These are phyloP conservation scores for Epinephelus coioides DNA, from an alignment of 2,797 vertebrate species.

Conservation along the genomic window DNA sequence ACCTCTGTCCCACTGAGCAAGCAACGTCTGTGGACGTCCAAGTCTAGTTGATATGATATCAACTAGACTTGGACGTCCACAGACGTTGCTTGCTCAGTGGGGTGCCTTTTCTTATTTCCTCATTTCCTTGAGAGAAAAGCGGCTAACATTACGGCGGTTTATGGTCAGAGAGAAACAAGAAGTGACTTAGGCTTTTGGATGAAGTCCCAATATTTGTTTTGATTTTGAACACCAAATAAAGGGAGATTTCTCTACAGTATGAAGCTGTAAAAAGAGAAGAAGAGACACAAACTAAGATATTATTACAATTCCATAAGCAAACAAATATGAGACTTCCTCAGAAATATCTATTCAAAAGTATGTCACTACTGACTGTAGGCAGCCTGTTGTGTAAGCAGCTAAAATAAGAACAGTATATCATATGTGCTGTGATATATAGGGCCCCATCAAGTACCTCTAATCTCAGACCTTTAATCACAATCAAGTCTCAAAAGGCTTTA, in stretches of 20 bases:
- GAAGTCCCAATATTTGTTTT: not conserved
- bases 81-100: too few relatives aligned
- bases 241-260: not conserved
- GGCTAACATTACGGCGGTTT: not conserved
- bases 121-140: not conserved
- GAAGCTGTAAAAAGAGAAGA: not conserved
- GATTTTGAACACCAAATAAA: not conserved
- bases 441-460: not conserved
- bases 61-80: too few relatives aligned
- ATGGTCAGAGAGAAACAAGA: not conserved
- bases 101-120: not conserved
- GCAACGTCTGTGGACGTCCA: too few relatives aligned
- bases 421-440: not conserved
- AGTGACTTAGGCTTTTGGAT: not conserved
- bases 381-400: not conserved
- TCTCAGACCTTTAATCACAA: slow-evolving; percentile 6
- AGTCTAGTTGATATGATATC: too few relatives aligned
- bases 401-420: slow-evolving; percentile 4
- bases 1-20: too few relatives aligned
- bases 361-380: not conserved
- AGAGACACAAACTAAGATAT: not conserved
- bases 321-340: not conserved
- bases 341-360: not conserved
- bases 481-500: slow-evolving; percentile 15
- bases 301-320: not conserved